Evolutionary conservation across 2,113 vertebrate species (phyloP).

Genomic region (Odontesthes bonariensis): DNA sequence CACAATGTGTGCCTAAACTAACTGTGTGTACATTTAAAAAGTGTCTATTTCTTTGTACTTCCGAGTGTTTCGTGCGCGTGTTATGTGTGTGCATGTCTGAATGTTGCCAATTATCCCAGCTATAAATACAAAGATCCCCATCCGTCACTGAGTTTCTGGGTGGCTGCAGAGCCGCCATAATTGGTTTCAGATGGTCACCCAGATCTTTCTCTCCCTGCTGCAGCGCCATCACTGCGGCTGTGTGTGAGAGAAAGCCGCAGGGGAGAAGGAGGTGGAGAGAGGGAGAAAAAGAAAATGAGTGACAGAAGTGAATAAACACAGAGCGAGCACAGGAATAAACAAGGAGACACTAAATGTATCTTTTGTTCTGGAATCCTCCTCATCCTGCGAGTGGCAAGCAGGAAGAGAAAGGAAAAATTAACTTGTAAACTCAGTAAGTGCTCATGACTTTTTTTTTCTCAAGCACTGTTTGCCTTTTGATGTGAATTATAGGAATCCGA

Average conservation of each 20-base stretch:
- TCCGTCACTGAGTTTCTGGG: constrained; percentile 98
- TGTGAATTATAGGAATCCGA: constrained; percentile 49
- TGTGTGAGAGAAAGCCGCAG: constrained; percentile 86
- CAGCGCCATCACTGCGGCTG: constrained; percentile 86
- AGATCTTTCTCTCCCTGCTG: constrained; percentile 79
- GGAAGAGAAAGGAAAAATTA: constrained; percentile 26
- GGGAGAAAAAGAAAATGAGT: constrained; percentile 81
- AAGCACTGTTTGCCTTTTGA: constrained; percentile 44
- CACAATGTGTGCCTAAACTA: constrained; percentile 59
- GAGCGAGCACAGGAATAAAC: constrained; percentile 82
- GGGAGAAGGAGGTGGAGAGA: constrained; percentile 69
- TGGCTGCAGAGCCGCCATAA: constrained; percentile 95
- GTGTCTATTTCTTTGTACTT: constrained; percentile 72
- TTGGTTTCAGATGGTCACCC: constrained; percentile 96
- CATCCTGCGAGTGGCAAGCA: constrained; percentile 27
- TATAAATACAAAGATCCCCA: constrained; percentile 95
- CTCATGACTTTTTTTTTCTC: constrained; percentile 39
- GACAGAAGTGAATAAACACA: constrained; percentile 89
- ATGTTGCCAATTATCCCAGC: constrained; percentile 99
- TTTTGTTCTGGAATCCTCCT: constrained; percentile 69
- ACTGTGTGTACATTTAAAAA: constrained; percentile 57
- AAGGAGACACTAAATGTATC: constrained; percentile 80
- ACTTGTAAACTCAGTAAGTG: constrained; percentile 55
- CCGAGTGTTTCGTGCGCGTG: constrained; percentile 28
- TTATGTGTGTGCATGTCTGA: constrained; percentile 88